Evolutionary conservation across 2,888 invertebrate genomes (phyloP), one percentile per base, ranked within the genome.

Genomic region (Reticulitermes lucifugus): DNA sequence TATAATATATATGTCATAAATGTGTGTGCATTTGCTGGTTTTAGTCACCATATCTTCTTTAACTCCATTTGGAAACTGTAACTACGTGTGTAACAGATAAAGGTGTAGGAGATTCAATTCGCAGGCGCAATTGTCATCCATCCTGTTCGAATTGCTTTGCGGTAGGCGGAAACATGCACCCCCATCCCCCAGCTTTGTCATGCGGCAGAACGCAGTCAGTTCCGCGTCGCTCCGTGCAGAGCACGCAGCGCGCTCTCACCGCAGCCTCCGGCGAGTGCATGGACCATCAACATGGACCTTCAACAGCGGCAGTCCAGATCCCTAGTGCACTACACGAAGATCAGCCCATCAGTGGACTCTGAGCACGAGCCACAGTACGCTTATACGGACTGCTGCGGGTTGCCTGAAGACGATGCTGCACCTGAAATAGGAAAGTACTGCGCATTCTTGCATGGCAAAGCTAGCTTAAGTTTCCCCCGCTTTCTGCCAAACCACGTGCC

Each of bases 341-440:
- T 86, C 77, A 83, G 83, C 18, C 86, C 86, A 46, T 65, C 85
- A 21, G 21, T 79, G 18, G 83, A 80, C 22, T 79, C 86, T 18
- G 85, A 85, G 18, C 55, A 55, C n/a, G 85, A 86, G 29, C 86
- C 86, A 14, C 80, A 80, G 51, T 86, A 86, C 65, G 86, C 86
- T 29, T 86, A 85, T 75, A 85, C 86, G 18, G 86, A 86, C 73
- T 86, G 86, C 85, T 86, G 86, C 35, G 85, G 83, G 59, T 71
- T 79, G 51, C 41, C 51, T 12, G 86, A 85, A 22, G 85, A 83
- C 18, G 85, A 85, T 22, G 55, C 75, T 5, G 77, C 85, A 1
- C 79, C 82, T 18, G 75, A 84, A 1, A 21, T 86, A 83, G 85
- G 85, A 65, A 79, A 85, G 85, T 85, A 82, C 41, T n/a, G 6